phyloP scores from a whole-genome alignment of 2,113 vertebrate genomes.

The cattle (Bos taurus) region ARS-UCD2.0 NC_037335.1:59433501-59434000 shows the following conservation, averaged over 20 bases:
- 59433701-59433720: background rate
- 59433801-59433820: background rate
- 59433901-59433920: background rate
- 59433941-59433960: background rate
- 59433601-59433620: background rate
- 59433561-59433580: background rate
- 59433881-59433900: background rate
- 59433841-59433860: slow-evolving; percentile 21
- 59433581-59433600: background rate
- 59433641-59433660: background rate
- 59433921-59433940: background rate
- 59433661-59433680: background rate
- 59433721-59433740: background rate
- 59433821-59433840: background rate
- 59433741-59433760: background rate
- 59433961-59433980: background rate
- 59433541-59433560: background rate
- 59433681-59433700: background rate
- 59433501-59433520: slow-evolving; percentile 24
- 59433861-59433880: background rate
- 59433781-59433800: slow-evolving; percentile 11
- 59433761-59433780: background rate
- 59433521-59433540: background rate
- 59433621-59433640: background rate
- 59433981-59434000: background rate